phyloP scores from a whole-genome alignment of 2,113 vertebrate genomes.

The Genyomyrus donnyi region DNA sequence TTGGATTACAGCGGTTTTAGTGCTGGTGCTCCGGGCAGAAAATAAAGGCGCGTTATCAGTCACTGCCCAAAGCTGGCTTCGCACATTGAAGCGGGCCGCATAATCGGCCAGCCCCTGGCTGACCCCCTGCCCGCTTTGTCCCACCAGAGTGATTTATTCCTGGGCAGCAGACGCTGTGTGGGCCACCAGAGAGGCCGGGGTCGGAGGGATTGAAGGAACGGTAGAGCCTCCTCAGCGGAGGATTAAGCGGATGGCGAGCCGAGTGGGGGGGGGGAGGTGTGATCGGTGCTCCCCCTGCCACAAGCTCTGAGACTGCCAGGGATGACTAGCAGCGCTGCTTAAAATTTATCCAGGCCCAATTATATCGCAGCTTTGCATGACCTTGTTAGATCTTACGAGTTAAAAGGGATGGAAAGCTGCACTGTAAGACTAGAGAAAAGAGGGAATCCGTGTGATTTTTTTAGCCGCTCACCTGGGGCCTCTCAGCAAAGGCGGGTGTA shows the following conservation, averaged over 20 bases:
- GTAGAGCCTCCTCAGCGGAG: constrained; percentile 38
- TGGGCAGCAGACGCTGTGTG: constrained; percentile 36
- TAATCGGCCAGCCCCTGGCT: constrained; percentile 38
- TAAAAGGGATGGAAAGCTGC: background rate
- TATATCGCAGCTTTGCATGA: background rate
- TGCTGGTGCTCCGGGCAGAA: constrained; percentile 36
- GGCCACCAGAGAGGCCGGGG: constrained; percentile 28
- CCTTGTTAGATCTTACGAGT: background rate
- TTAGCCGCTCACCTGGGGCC: background rate
- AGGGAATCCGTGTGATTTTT: background rate
- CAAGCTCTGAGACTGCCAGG: background rate
- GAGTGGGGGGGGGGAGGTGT: background rate
- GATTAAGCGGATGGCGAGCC: constrained; percentile 37
- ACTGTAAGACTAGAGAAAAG: background rate
- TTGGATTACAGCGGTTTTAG: constrained; percentile 37
- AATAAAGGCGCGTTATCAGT: constrained; percentile 44
- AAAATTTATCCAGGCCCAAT: background rate
- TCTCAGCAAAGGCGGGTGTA: background rate
- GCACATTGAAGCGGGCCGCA: constrained; percentile 35
- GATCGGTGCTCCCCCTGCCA: background rate
- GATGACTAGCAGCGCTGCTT: background rate
- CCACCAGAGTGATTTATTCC: constrained; percentile 37
- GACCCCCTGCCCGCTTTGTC: constrained; percentile 35
- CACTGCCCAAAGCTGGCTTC: constrained; percentile 30
- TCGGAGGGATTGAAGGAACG: constrained; percentile 17